Base-by-base conservation (phyloP, 2,797 vertebrate genomes). In the Acropternis orthonyx region DNA sequence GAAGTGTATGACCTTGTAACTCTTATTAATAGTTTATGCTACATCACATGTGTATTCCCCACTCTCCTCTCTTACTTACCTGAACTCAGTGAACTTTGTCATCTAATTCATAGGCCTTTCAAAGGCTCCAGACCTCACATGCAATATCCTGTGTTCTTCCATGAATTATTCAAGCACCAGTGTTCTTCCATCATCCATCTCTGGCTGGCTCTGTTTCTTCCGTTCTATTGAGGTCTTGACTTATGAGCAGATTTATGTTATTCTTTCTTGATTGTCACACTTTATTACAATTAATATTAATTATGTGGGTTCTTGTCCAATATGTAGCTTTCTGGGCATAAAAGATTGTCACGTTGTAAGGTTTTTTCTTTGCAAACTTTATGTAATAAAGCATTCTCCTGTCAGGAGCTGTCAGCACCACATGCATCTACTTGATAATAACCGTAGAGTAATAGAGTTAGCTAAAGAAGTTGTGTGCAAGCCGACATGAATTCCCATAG, bases 281-380 rank as follows among this genome's bases (percentile, higher is more conserved):
- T 68, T 76, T 89, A 97, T 90, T 96, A 88, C 93, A 91, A 89
- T 92, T 96, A 96, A 92, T 94, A 95, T 93, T 89, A 92, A 89
- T 88, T 88, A 72, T 17, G 66, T 79, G 92, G 79, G 36, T 67
- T 89, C 72, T 85, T 58, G 80, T 92, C 85, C 90, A 74, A 79
- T 63, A 65, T 14, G 28, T 59, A 66, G 72, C 32, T 95, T 93
- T 92, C 73, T 83, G 66, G 62, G 66, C 69, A 92, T 91, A 95
- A 92, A 73, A 81, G 82, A 83, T 6, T 74, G 69, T 78, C 81
- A 89, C 39, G 74, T 95, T 43, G 7, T 73, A 89, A 78, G 72
- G 84, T 67, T 97, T 94, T 92, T 95, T 52, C 93, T 89, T 91
- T 68, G 78, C 90, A 92, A 80, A 84, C 80, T 95, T 96, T 54